A percentile compares a stretch with the other conserved stretches of the same genome.
Evolutionary conservation across 2,888 invertebrate genomes (phyloP).

Genomic region (Hydraecia micacea): DNA sequence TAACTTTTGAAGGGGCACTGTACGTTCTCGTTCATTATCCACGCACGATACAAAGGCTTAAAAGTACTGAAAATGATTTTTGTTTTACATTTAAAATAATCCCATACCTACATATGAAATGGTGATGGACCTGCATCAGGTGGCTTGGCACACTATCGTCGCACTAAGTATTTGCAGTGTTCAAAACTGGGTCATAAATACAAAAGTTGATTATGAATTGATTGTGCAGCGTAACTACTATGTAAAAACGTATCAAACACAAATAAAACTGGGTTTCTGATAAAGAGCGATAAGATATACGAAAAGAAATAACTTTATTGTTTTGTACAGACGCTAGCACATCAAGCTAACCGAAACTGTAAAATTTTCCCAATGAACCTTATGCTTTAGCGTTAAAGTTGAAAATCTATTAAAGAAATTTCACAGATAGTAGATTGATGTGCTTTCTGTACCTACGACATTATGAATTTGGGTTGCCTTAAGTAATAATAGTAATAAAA

Average conservation of each 20-base stretch:
- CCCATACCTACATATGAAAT: too few species aligned
- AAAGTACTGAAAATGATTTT: neutral
- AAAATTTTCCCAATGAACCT: too few species aligned
- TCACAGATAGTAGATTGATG: too few species aligned
- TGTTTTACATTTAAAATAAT: neutral
- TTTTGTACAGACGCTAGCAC: neutral
- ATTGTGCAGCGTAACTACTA: conserved; percentile 16
- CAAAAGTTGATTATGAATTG: conserved; percentile 18
- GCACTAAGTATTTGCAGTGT: neutral
- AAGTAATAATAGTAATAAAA: neutral
- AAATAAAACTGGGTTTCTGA: conserved; percentile 29
- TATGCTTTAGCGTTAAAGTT: too few species aligned
- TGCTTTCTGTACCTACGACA: neutral
- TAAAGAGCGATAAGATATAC: conserved; percentile 49
- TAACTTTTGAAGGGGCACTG: neutral
- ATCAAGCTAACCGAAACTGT: too few species aligned
- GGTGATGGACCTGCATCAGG: too few species aligned
- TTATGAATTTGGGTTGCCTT: neutral
- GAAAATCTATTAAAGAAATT: too few species aligned
- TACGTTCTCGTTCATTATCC: neutral
- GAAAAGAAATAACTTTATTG: conserved; percentile 23
- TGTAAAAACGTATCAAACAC: conserved; percentile 14
- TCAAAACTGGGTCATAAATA: conserved; percentile 26
- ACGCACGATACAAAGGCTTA: neutral
- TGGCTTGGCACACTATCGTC: neutral